A percentile compares a stretch with the other conserved stretches of the same genome.
These are phyloP conservation scores for Urocolius indicus DNA, from an alignment of 2,113 vertebrate genomes.

Conservation along the genomic window DNA sequence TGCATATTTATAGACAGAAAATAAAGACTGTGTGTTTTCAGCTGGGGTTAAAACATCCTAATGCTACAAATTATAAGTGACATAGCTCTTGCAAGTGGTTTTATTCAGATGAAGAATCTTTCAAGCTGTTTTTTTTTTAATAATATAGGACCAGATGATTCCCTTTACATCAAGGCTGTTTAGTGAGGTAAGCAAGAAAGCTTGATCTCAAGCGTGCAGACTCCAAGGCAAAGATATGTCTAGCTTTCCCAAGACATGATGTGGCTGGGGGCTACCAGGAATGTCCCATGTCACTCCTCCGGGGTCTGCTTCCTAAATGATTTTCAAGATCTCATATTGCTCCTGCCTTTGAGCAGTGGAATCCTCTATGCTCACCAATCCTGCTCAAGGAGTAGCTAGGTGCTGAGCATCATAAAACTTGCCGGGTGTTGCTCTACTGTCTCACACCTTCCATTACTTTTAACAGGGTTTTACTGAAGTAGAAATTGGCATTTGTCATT, in stretches of 20 bases:
- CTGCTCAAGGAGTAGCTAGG: background rate
- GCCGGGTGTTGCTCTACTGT: background rate
- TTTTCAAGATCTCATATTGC: background rate
- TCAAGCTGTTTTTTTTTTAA: conserved; percentile 24
- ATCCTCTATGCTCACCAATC: background rate
- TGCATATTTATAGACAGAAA: conserved; percentile 8
- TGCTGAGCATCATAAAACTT: background rate
- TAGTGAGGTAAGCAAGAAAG: conserved; percentile 30
- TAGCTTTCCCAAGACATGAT: background rate
- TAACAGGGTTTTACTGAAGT: background rate
- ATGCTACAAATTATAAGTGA: conserved; percentile 31
- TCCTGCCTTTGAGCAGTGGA: background rate
- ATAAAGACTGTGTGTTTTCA: conserved; percentile 38
- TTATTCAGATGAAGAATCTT: conserved; percentile 49
- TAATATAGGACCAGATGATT: conserved; percentile 9
- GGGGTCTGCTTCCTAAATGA: background rate
- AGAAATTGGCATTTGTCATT: background rate
- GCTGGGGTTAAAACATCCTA: background rate
- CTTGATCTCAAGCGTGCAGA: conserved; percentile 30
- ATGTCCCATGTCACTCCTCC: background rate
- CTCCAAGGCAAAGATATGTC: background rate
- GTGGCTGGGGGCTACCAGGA: background rate
- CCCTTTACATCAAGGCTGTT: background rate
- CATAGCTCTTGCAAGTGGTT: conserved; percentile 14
- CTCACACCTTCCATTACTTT: background rate